phyloP scores from a whole-genome alignment of 1,140 invertebrate species.

The Procambarus clarkii region DNA sequence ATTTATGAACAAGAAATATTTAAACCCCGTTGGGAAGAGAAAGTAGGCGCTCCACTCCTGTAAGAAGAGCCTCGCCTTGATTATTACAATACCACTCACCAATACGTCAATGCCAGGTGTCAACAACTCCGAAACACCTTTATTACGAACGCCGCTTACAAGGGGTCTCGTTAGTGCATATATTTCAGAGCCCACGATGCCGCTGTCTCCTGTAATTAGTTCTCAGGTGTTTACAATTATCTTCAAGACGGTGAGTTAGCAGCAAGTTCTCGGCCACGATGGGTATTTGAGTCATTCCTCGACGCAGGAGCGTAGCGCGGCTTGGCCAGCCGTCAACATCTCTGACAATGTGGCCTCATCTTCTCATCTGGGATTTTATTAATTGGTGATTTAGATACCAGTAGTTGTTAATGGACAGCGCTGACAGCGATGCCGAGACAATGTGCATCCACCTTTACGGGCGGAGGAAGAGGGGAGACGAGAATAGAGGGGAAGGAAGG shows the following conservation, averaged over 20 bases:
- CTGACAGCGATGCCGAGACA: constrained; percentile 56
- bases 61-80: constrained; percentile 48
- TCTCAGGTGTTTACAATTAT: constrained; percentile 21
- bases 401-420: constrained; percentile 66
- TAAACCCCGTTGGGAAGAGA: constrained; percentile 53
- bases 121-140: neutral
- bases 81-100: constrained; percentile 55
- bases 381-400: constrained; percentile 68
- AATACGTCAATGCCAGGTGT: constrained; percentile 63
- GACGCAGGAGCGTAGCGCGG: neutral
- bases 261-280: neutral
- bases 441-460: constrained; percentile 35
- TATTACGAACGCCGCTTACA: constrained; percentile 15
- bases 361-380: constrained; percentile 60
- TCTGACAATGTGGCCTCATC: constrained; percentile 59
- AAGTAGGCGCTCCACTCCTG: constrained; percentile 11
- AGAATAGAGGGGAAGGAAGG: constrained; percentile 8
- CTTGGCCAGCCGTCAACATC: constrained; percentile 42
- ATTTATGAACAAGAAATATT: constrained; percentile 67
- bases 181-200: constrained; percentile 15
- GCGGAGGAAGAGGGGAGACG: neutral
- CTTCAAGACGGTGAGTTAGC: neutral
- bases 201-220: constrained; percentile 25
- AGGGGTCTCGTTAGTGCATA: constrained; percentile 11
- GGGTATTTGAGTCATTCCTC: neutral